Conservation (phyloP, 2,113 vertebrate species). For the Theropithecus gelada region DNA sequence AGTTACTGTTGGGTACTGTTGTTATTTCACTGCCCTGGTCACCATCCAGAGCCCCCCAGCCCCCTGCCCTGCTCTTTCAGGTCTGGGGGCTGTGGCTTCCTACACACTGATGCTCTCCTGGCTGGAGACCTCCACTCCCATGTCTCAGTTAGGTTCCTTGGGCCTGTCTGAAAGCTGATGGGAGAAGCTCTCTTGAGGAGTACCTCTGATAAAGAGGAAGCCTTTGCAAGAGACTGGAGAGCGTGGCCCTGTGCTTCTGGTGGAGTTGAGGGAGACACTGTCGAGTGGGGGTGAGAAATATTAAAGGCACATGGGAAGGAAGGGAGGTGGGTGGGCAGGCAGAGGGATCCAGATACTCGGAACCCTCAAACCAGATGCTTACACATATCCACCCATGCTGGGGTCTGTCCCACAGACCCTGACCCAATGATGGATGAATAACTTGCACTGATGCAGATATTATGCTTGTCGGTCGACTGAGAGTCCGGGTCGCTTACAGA, state of each 20-base stretch:
- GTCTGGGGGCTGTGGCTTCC: not conserved
- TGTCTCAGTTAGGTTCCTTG: not conserved
- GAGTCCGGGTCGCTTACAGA: no score
- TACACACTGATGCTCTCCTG: not conserved
- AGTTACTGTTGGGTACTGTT: not conserved
- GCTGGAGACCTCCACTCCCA: not conserved
- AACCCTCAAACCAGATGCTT: not conserved
- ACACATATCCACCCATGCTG: not conserved
- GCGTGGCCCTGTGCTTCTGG: no score
- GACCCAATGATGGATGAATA: no score
- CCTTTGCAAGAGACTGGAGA: not conserved
- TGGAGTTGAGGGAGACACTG: not conserved
- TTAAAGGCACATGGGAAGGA: not conserved
- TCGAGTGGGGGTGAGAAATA: not conserved
- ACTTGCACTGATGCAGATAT: no score
- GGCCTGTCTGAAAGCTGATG: not conserved
- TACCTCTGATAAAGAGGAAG: not conserved
- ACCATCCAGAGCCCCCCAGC: not conserved
- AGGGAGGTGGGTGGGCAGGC: not conserved
- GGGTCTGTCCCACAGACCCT: no score
- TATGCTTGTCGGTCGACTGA: no score
- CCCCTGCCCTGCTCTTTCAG: not conserved
- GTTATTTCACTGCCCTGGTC: not conserved
- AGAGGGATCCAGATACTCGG: not conserved
- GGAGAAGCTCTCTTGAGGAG: not conserved